A percentile compares a stretch with the other conserved stretches of the same genome.
These are phyloP conservation scores for Kuschelorhynchus macadamiae DNA, from an alignment of 2,888 invertebrate genomes.

Conservation along the genomic window DNA sequence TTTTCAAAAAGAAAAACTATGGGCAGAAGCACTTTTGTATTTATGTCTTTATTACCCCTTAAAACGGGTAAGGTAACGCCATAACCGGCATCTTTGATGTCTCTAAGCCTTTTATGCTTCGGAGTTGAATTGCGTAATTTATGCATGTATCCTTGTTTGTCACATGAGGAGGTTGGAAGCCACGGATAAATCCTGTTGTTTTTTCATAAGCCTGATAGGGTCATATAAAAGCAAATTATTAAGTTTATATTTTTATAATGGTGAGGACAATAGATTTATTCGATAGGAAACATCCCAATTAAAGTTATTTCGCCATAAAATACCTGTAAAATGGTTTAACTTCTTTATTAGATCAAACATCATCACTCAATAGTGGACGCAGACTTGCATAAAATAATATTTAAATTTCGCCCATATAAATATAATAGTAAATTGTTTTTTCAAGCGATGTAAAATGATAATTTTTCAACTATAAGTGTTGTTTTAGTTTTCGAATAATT, in stretches of 20 bases:
- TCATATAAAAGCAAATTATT: slow-evolving; percentile 10
- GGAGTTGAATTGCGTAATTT: not conserved
- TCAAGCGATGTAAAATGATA: too few species aligned
- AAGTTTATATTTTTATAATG: slow-evolving; percentile 9
- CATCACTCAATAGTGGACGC: too few species aligned
- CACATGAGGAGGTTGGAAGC: not conserved
- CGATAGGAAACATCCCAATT: slow-evolving; percentile 13
- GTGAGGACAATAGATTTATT: not conserved
- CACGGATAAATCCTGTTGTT: not conserved
- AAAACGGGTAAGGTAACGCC: slow-evolving; percentile 47
- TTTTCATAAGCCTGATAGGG: not conserved
- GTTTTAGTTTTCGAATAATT: too few species aligned
- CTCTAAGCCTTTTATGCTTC: slow-evolving; percentile 38
- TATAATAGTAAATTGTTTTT: too few species aligned
- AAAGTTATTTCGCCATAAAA: slow-evolving; percentile 11
- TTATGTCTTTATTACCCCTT: slow-evolving; percentile 65
- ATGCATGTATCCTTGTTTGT: slow-evolving; percentile 4
- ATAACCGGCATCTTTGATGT: slow-evolving; percentile 52
- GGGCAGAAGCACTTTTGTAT: slow-evolving; percentile 65
- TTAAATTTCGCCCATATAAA: too few species aligned
- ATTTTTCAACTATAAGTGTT: too few species aligned
- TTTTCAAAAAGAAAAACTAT: slow-evolving; percentile 34
- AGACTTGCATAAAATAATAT: not conserved
- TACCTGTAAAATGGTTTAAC: slow-evolving; percentile 2
- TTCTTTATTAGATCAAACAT: slow-evolving; percentile 10